These are phyloP conservation scores for Lepus oiostolus DNA, from an alignment of 2,797 vertebrate genomes.

Conservation along the genomic window DNA sequence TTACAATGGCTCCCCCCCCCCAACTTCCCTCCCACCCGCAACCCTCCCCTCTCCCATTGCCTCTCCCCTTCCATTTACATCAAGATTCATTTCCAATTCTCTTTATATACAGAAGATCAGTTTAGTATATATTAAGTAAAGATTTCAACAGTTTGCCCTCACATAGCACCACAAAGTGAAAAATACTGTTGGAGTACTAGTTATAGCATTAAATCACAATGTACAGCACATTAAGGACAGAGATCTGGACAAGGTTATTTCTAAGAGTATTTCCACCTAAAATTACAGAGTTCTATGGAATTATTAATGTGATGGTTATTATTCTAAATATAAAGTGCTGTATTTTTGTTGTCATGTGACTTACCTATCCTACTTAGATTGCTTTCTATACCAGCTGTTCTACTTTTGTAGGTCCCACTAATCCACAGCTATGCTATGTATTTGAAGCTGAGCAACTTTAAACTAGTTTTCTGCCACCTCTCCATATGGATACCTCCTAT, in stretches of 20 bases:
- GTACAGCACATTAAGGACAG: no score
- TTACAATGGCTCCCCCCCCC: no score
- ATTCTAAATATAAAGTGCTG: neutral
- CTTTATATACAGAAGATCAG: no score
- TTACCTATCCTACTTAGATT: constrained; percentile 4
- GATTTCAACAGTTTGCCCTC: no score
- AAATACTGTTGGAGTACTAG: no score
- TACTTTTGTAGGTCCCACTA: neutral
- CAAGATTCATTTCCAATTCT: no score
- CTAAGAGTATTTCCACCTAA: constrained; percentile 27
- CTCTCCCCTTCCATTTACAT: no score
- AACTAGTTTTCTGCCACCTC: neutral
- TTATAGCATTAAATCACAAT: no score
- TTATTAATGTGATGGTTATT: constrained; percentile 58
- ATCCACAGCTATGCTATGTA: neutral
- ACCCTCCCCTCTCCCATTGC: no score
- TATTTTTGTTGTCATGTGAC: constrained; percentile 28
- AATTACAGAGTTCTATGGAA: constrained; percentile 59
- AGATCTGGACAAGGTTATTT: constrained; percentile 50
- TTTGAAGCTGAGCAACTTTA: constrained; percentile 44
- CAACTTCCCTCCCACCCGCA: no score
- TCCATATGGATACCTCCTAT: neutral
- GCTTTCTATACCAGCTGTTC: neutral
- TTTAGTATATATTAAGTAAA: no score
- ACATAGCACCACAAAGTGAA: no score